Evolutionary conservation across 2,113 vertebrate genomes (phyloP), one percentile per base, ranked within the genome.

Genomic region (Rutilus rutilus): DNA sequence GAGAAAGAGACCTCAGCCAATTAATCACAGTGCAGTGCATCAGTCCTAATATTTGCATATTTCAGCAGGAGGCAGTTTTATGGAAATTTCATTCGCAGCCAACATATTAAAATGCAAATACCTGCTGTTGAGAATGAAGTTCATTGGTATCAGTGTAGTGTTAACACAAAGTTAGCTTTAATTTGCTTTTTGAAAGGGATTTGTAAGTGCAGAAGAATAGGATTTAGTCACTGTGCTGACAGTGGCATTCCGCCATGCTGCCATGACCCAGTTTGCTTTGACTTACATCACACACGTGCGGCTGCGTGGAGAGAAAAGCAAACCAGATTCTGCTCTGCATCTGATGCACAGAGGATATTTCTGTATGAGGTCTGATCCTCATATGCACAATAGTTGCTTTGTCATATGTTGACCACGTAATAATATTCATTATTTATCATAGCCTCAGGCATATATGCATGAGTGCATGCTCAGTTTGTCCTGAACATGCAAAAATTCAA

Each of bases 181-280:
- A 82, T 82, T 67, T 82, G 23, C 45, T 82, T 42, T 62, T 36
- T 42, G 54, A 39, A 62, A 42, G 57, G 75, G 77, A 62, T 79
- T 79, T 62, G 57, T 77, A 17, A 42, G 30, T 6, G 52, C 77
- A 25, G 23, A n/a, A 57, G 54, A 62, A 33, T 54, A 60, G 77
- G 77, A 79, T 62, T 79, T 60, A 79, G 52, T 7, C 10, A 25
- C 25, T 42, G 25, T 33, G 73, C 57, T 60, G 39, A 47, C 7
- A 21, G 74, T 33, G 52, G 75, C 50, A 54, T 25, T 30, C 45
- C 25, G 54, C 78, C 57, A 64, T 42, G 30, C 14, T 19, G 78
- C 57, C 23, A 9, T 82, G 79, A 82, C 62, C 60, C 45, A 67
- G 62, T 67, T 67, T 82, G 19, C 33, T 23, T 15, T 54, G 25